phyloP scores from a whole-genome alignment of 92 coral and sea anemone genomes.

The Umimayanthus kanabou region DNA sequence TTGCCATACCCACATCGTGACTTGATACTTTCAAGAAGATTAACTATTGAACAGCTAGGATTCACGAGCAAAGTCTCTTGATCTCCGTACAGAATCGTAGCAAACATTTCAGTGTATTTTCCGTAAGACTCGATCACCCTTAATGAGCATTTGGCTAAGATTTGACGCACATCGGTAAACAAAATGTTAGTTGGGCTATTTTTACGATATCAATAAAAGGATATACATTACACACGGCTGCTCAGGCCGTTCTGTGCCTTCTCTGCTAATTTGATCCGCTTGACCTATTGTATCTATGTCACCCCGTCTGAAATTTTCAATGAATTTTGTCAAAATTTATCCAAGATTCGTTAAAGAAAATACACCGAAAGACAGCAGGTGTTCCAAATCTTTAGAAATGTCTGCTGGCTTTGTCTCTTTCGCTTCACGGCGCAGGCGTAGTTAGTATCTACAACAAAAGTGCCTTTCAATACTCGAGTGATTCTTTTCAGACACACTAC shows the following conservation, averaged over 20 bases:
- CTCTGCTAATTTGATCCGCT: background rate
- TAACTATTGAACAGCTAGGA: slow-evolving; percentile 84
- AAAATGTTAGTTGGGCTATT: too few relatives aligned
- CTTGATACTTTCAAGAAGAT: slow-evolving; percentile 78
- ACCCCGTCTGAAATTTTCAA: background rate
- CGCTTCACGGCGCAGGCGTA: background rate
- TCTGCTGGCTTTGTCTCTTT: too few relatives aligned
- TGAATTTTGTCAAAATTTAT: background rate
- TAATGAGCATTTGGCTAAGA: background rate
- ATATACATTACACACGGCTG: background rate
- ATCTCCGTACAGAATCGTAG: slow-evolving; percentile 84
- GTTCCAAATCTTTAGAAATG: background rate
- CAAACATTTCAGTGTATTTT: slow-evolving; percentile 62
- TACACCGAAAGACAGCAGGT: background rate
- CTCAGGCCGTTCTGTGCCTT: background rate
- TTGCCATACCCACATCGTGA: slow-evolving; percentile 82
- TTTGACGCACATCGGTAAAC: background rate
- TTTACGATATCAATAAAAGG: background rate
- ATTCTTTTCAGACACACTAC: background rate
- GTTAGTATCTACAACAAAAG: background rate
- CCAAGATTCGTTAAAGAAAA: background rate
- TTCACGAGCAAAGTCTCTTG: slow-evolving; percentile 87
- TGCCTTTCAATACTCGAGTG: background rate
- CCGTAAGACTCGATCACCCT: background rate
- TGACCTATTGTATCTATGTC: background rate